A percentile compares a stretch with the other conserved stretches of the same genome.
Evolutionary conservation across 2,113 vertebrate genomes (phyloP).

Genomic region (Corythoichthys intestinalis): DNA sequence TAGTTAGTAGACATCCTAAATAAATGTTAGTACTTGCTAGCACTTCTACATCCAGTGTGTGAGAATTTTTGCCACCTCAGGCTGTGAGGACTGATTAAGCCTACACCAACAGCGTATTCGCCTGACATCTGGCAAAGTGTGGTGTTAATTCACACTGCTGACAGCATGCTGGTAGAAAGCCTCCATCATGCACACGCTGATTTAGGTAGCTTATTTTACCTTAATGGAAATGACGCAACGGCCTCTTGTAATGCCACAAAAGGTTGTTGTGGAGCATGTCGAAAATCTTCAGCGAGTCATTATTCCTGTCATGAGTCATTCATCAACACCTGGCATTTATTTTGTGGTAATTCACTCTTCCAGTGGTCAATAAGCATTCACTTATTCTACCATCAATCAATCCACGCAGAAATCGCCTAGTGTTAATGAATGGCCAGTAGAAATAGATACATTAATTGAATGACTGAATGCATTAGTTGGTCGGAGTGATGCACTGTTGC

Average conservation of each 20-base stretch:
- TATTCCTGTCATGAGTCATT: constrained; percentile 50
- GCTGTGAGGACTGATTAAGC: constrained; percentile 52
- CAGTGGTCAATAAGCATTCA: constrained; percentile 60
- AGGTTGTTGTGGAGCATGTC: constrained; percentile 31
- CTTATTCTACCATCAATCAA: constrained; percentile 60
- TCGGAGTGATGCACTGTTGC: constrained; percentile 49
- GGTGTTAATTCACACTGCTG: constrained; percentile 64
- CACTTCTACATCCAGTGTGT: not conserved
- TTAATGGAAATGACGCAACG: constrained; percentile 16
- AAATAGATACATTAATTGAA: constrained; percentile 64
- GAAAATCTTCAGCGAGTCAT: constrained; percentile 46
- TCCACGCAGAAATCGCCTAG: constrained; percentile 45
- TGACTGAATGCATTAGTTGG: constrained; percentile 52
- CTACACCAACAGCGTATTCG: constrained; percentile 52
- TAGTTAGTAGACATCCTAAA: too few species aligned
- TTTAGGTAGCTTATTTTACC: constrained; percentile 32
- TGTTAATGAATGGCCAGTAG: constrained; percentile 52
- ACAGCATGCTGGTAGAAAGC: constrained; percentile 56
- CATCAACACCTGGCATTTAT: constrained; percentile 48
- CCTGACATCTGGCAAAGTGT: constrained; percentile 66
- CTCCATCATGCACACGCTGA: constrained; percentile 39
- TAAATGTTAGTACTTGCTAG: not conserved
- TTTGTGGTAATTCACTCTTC: constrained; percentile 58
- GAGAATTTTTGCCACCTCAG: not conserved
- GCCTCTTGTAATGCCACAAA: constrained; percentile 31